These are phyloP conservation scores for Latrodectus elegans DNA, from an alignment of 2,888 invertebrate genomes.

Conservation along the genomic window DNA sequence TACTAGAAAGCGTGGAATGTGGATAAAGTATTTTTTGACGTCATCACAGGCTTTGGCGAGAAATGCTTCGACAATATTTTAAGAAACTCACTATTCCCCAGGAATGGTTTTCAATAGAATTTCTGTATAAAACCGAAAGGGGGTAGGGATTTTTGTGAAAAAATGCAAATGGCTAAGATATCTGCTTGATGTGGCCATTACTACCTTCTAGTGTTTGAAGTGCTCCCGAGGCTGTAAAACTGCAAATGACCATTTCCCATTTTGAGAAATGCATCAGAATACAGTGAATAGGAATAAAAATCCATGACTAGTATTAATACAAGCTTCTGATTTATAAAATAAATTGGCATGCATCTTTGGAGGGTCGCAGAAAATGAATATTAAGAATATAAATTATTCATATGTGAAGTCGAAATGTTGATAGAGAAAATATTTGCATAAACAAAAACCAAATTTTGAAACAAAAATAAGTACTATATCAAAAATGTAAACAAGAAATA, in stretches of 20 bases:
- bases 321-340: not conserved
- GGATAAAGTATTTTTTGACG: slow-evolving; percentile 51
- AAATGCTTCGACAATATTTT: slow-evolving; percentile 49
- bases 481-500: no score
- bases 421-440: not conserved
- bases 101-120: slow-evolving; percentile 33
- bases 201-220: not conserved
- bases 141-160: not conserved
- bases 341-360: not conserved
- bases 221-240: not conserved
- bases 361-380: not conserved
- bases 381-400: not conserved
- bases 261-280: not conserved
- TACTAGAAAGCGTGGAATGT: slow-evolving; percentile 13
- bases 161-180: slow-evolving; percentile 39
- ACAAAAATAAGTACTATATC: no score
- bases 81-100: slow-evolving; percentile 24
- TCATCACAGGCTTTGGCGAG: slow-evolving; percentile 21
- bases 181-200: slow-evolving; percentile 7
- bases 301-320: not conserved
- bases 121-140: slow-evolving; percentile 17
- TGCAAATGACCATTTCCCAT: not conserved
- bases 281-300: not conserved
- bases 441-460: not conserved
- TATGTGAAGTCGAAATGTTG: not conserved